These are phyloP conservation scores for Syngnathoides biaculeatus DNA, from an alignment of 2,113 vertebrate species.

Conservation along the genomic window DNA sequence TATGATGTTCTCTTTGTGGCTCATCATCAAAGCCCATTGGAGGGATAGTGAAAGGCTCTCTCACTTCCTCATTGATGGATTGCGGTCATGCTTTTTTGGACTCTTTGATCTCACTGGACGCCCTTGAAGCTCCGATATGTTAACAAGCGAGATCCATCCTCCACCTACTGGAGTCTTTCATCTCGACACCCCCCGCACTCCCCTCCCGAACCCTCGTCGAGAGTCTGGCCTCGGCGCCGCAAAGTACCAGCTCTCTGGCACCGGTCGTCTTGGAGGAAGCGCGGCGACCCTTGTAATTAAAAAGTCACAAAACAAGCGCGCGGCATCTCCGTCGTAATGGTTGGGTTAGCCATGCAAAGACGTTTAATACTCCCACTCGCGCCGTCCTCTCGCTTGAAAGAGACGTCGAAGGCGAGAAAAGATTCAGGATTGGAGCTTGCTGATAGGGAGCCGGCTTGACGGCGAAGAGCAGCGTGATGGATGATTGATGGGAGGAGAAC, in stretches of 20 bases:
- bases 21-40: slow-evolving; percentile 67
- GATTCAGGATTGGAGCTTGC: slow-evolving; percentile 64
- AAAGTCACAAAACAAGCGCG: slow-evolving; percentile 62
- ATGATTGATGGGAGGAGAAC: too few species aligned
- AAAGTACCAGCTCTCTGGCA: not conserved
- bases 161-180: slow-evolving; percentile 61
- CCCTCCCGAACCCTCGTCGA: slow-evolving; percentile 53
- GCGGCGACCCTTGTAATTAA: slow-evolving; percentile 70
- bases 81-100: slow-evolving; percentile 60
- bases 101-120: slow-evolving; percentile 65
- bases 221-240: slow-evolving; percentile 52
- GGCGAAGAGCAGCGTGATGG: too few species aligned
- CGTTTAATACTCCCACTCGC: slow-evolving; percentile 65
- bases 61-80: slow-evolving; percentile 68
- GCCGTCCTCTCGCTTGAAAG: slow-evolving; percentile 66
- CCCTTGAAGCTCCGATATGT: slow-evolving; percentile 66
- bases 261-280: slow-evolving; percentile 41
- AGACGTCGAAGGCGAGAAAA: slow-evolving; percentile 71
- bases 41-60: slow-evolving; percentile 56
- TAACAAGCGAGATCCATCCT: slow-evolving; percentile 61
- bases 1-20: slow-evolving; percentile 59
- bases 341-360: slow-evolving; percentile 65
- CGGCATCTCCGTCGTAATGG: slow-evolving; percentile 68
- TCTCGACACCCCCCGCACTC: slow-evolving; percentile 38
- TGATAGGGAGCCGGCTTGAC: too few species aligned